Evolutionary conservation across 2,888 invertebrate genomes (phyloP).

Genomic region (Euclidia mi): DNA sequence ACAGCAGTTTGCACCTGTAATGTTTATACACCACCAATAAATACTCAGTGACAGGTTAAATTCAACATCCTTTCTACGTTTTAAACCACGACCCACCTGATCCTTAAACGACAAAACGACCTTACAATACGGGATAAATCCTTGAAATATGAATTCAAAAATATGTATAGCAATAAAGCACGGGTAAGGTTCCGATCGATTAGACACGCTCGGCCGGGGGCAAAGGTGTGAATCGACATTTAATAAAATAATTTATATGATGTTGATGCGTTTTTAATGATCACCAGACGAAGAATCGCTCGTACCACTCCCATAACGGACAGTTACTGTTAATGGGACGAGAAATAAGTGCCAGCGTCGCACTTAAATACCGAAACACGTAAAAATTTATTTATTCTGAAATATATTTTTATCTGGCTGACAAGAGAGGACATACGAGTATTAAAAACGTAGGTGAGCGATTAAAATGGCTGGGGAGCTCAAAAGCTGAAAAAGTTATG

Average conservation of each 20-base stretch:
- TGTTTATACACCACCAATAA: too few relatives aligned
- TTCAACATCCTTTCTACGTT: too few relatives aligned
- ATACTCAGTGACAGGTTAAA: too few relatives aligned
- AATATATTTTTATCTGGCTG: too few relatives aligned
- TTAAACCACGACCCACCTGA: too few relatives aligned
- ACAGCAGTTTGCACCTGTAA: too few relatives aligned
- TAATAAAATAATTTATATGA: constrained; percentile 85
- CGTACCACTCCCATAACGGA: constrained; percentile 39
- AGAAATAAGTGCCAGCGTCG: constrained; percentile 27
- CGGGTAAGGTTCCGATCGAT: constrained; percentile 66
- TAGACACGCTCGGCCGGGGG: constrained; percentile 72
- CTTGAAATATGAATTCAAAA: constrained; percentile 24
- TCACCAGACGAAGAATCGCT: constrained; percentile 55
- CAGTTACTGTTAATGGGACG: constrained; percentile 37
- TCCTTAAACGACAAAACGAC: background rate
- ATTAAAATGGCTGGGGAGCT: too few relatives aligned
- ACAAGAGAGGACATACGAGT: too few relatives aligned
- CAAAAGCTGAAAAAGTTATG: too few relatives aligned
- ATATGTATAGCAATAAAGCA: constrained; percentile 53
- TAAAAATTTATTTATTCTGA: constrained; percentile 1
- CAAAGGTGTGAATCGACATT: constrained; percentile 87
- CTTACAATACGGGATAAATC: constrained; percentile 8
- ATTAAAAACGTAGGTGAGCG: too few relatives aligned
- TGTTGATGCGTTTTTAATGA: constrained; percentile 87
- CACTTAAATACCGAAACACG: constrained; percentile 27